Base-by-base conservation (phyloP, 2,888 invertebrate genomes). In the Sicus ferrugineus region DNA sequence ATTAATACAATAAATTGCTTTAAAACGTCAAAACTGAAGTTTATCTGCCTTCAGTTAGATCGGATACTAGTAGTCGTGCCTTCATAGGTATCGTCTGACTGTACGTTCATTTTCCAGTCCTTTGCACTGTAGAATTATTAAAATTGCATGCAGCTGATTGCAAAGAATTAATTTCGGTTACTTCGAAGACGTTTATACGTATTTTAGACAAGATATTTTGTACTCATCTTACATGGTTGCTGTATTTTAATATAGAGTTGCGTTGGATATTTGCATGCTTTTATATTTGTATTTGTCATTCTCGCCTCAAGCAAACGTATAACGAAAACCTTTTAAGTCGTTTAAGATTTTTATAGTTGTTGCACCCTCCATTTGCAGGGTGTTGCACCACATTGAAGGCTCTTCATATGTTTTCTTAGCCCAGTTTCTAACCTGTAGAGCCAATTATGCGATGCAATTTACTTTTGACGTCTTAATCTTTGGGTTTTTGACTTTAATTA, bases 81-180 rank as follows among this genome's bases (percentile, higher is more conserved):
- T n/a, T n/a, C n/a, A n/a, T n/a, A n/a, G n/a, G n/a, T n/a, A n/a
- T n/a, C n/a, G n/a, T n/a, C n/a, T n/a, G n/a, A n/a, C n/a, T n/a
- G n/a, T n/a, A n/a, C n/a, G n/a, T n/a, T n/a, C n/a, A n/a, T n/a
- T n/a, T n/a, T n/a, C n/a, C n/a, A n/a, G n/a, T n/a, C n/a, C n/a
- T n/a, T n/a, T n/a, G n/a, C n/a, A n/a, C n/a, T 42, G 42, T 42
- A n/a, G 48, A 58, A 59, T 67, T 67, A 67, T 67, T 67, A 59
- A 48, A 67, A 67, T 67, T 48, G 58, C 67, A 67, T 67, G 67
- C 59, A 30, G 46, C 46, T 67, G 67, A 67, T 67, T 67, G 59
- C 59, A 31, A 67, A 61, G 58, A 69, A 69, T 69, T 69, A 69
- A 63, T 63, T 69, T 63, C 64, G 50, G 64, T 69, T 69, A 69